Evolutionary conservation across 2,113 vertebrate species (phyloP).

Genomic region (Nannobrachium achirus): DNA sequence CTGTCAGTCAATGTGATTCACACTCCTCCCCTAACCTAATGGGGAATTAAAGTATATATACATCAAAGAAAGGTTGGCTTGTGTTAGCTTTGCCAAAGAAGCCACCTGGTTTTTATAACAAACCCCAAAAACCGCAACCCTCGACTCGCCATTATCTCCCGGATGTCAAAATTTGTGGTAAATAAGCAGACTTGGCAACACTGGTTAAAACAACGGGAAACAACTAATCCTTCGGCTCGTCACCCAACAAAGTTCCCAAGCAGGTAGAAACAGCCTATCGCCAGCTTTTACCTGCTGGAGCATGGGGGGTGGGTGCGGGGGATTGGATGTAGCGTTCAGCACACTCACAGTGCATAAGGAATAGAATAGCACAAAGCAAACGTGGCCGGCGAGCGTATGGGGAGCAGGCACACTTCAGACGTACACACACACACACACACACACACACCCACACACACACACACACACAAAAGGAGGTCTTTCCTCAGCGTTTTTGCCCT

Average conservation of each 20-base stretch:
- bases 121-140: too few relatives aligned
- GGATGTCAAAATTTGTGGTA: too few relatives aligned
- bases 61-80: too few relatives aligned
- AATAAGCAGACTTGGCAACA: too few relatives aligned
- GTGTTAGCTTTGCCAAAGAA: too few relatives aligned
- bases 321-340: not conserved
- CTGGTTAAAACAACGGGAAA: not conserved
- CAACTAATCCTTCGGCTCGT: not conserved
- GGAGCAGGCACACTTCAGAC: constrained; percentile 6
- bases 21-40: too few relatives aligned
- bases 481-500: constrained; percentile 47
- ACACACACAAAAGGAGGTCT: constrained; percentile 41
- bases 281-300: too few relatives aligned
- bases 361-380: not conserved
- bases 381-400: not conserved
- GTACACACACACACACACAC: constrained; percentile 13
- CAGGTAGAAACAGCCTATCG: not conserved
- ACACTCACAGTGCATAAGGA: not conserved
- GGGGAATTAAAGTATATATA: too few relatives aligned
- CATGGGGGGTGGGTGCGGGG: too few relatives aligned
- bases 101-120: too few relatives aligned
- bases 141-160: too few relatives aligned
- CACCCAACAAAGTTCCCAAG: not conserved
- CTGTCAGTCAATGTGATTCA: too few relatives aligned
- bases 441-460: constrained; percentile 17